phyloP scores from a whole-genome alignment of 2,797 vertebrate genomes.

The Esox masquinongy region DNA sequence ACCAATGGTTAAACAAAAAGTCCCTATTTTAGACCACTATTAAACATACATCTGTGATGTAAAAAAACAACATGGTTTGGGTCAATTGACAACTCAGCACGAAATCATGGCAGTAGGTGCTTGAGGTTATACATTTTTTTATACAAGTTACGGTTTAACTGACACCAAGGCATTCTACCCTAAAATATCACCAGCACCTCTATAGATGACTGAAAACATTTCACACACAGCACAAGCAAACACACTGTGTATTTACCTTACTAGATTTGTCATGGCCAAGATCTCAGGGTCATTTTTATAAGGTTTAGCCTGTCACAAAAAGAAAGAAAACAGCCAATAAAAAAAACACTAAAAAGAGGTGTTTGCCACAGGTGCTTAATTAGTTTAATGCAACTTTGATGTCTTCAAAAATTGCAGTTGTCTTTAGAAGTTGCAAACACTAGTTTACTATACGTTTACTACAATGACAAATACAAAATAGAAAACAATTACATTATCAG shows the following conservation, averaged over 20 bases:
- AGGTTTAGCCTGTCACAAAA: constrained; percentile 87
- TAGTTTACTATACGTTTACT: not conserved
- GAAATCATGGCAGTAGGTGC: not conserved
- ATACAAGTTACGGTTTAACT: not conserved
- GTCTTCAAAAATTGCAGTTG: not conserved
- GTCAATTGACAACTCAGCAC: not conserved
- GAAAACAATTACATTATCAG: not conserved
- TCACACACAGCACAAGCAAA: not conserved
- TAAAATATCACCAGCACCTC: not conserved
- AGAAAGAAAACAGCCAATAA: constrained; percentile 13
- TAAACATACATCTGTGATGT: not conserved
- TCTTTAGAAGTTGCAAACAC: not conserved
- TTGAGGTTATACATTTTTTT: too few species aligned
- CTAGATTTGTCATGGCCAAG: constrained; percentile 99
- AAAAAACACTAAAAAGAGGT: not conserved
- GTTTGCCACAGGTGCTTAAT: not conserved
- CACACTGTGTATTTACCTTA: constrained; percentile 86
- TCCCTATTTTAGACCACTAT: not conserved
- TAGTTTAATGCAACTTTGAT: not conserved
- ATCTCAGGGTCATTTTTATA: constrained; percentile 99
- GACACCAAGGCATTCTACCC: not conserved
- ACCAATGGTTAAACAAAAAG: not conserved
- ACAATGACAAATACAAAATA: not conserved
- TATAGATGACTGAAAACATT: not conserved
- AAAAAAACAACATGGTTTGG: not conserved